Conservation (phyloP, 2,888 invertebrate species). For the Thumatha senex region DNA sequence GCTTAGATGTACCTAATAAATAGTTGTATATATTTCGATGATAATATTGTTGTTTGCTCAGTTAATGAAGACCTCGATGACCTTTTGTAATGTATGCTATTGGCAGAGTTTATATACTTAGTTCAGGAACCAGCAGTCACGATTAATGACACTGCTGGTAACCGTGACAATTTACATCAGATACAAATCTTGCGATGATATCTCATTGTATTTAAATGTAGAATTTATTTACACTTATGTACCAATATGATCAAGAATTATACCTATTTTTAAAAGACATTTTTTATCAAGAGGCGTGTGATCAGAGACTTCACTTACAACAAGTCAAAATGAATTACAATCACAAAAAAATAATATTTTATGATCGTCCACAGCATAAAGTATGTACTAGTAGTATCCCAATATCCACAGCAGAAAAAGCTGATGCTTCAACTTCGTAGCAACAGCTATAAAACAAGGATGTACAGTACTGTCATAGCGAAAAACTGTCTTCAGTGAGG, state of each 20-base stretch:
- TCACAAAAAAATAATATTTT: too few species aligned
- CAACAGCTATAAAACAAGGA: too few species aligned
- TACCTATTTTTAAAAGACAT: too few species aligned
- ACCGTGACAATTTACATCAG: constrained; percentile 33
- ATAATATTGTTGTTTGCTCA: constrained; percentile 12
- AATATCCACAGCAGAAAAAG: too few species aligned
- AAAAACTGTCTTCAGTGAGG: too few species aligned
- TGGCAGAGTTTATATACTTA: constrained; percentile 33
- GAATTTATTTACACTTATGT: not conserved
- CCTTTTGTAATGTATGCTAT: constrained; percentile 27
- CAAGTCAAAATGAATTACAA: too few species aligned
- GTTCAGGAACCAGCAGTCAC: constrained; percentile 64
- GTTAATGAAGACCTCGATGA: constrained; percentile 26
- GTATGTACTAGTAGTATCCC: too few species aligned
- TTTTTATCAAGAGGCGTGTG: too few species aligned
- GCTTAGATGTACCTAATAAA: not conserved
- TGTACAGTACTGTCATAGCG: too few species aligned
- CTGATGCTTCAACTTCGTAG: too few species aligned
- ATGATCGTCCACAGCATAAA: too few species aligned
- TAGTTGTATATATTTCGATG: not conserved
- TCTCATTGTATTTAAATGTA: constrained; percentile 44
- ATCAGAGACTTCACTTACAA: too few species aligned
- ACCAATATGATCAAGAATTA: not conserved
- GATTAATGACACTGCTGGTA: constrained; percentile 54
- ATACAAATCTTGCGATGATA: constrained; percentile 26